These are phyloP conservation scores for Oedothorax gibbosus DNA, from an alignment of 1,140 invertebrate genomes.

Conservation along the genomic window DNA sequence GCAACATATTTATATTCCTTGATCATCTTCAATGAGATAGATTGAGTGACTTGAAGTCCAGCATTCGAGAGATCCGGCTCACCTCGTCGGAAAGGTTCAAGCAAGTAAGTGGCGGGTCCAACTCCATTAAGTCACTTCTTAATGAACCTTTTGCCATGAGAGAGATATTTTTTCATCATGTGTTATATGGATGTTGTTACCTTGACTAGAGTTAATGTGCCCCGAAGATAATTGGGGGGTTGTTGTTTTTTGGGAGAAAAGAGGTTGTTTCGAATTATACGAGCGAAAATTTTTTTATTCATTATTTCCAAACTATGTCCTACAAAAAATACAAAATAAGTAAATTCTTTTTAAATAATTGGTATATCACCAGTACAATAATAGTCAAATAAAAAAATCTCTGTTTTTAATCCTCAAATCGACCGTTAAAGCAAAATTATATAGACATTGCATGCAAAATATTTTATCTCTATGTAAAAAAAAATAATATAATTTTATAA, in stretches of 20 bases:
- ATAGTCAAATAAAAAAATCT: no score
- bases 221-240: conserved; percentile 46
- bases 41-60: neutral
- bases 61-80: conserved; percentile 21
- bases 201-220: conserved; percentile 9
- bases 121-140: conserved; percentile 24
- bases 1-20: no score
- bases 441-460: no score
- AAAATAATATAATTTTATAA: no score
- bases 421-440: no score
- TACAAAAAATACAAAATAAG: no score
- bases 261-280: neutral
- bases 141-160: conserved; percentile 26
- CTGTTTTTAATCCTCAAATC: no score
- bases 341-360: no score
- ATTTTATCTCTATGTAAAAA: no score
- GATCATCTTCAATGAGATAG: neutral
- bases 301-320: no score
- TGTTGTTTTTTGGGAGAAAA: conserved; percentile 20
- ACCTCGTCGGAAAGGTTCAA: conserved; percentile 27
- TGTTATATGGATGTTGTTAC: conserved; percentile 45
- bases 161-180: conserved; percentile 14
- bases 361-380: no score
- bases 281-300: neutral
- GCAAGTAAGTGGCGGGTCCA: conserved; percentile 36